These are phyloP conservation scores for Lophotriccus pileatus DNA, from an alignment of 2,797 vertebrate genomes.

Conservation along the genomic window DNA sequence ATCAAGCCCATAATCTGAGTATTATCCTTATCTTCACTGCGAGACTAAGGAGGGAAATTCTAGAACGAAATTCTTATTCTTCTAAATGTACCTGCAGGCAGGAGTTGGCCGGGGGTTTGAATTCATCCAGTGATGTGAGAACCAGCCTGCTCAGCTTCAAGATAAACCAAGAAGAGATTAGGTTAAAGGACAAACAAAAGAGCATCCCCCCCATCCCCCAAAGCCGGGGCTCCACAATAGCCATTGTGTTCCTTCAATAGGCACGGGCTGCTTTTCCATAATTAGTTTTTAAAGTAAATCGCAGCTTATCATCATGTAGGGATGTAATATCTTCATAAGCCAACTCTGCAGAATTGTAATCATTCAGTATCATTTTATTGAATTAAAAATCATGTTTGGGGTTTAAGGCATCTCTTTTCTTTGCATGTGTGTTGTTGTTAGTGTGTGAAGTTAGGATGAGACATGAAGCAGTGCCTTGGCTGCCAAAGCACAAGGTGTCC, in stretches of 20 bases:
- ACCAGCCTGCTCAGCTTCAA: background rate
- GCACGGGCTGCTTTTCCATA: background rate
- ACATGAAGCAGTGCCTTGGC: background rate
- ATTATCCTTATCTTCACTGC: slow-evolving; percentile 37
- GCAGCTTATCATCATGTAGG: background rate
- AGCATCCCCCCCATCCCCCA: background rate
- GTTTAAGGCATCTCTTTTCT: background rate
- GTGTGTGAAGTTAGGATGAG: background rate
- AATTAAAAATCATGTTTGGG: background rate
- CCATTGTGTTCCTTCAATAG: slow-evolving; percentile 10
- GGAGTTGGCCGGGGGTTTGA: slow-evolving; percentile 12
- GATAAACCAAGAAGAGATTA: slow-evolving; percentile 62
- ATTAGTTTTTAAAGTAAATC: slow-evolving; percentile 22
- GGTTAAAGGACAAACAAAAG: slow-evolving; percentile 57
- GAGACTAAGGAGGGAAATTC: slow-evolving; percentile 48
- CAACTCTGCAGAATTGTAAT: background rate
- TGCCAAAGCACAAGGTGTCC: background rate
- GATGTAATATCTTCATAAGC: slow-evolving; percentile 23
- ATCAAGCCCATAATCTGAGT: slow-evolving; percentile 53
- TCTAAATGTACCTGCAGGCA: slow-evolving; percentile 23
- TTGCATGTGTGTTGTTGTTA: background rate
- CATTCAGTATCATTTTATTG: background rate
- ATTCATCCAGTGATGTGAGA: slow-evolving; percentile 46
- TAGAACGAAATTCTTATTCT: slow-evolving; percentile 54
- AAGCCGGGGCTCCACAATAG: slow-evolving; percentile 28